A percentile compares a stretch with the other conserved stretches of the same genome.
phyloP scores from a whole-genome alignment of 2,888 invertebrate species.

The Chaetoderma sp. region DNA sequence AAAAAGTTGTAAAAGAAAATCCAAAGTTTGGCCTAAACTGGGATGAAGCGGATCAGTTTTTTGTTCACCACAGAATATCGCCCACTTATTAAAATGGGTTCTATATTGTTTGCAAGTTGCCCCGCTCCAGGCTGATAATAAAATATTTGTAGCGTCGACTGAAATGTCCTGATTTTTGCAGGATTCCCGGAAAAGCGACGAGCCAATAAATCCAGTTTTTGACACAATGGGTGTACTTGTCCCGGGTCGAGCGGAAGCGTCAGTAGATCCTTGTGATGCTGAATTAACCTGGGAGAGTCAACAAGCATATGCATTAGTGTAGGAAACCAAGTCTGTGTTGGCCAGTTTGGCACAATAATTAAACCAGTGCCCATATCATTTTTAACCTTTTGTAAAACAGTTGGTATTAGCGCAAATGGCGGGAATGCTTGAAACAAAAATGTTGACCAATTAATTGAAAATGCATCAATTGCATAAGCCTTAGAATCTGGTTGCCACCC shows the following conservation, averaged over 20 bases:
- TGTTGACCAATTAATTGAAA: constrained; percentile 5
- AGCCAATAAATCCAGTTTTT: neutral
- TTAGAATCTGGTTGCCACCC: constrained; percentile 14
- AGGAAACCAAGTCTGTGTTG: constrained; percentile 24
- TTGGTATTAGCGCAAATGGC: constrained; percentile 16
- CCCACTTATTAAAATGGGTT: neutral
- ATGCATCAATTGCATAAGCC: constrained; percentile 19
- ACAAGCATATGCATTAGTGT: constrained; percentile 5
- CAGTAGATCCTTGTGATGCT: neutral
- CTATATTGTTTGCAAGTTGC: neutral
- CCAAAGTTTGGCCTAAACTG: constrained; percentile 25
- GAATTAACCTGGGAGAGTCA: no score
- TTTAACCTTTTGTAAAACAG: constrained; percentile 20
- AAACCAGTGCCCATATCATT: constrained; percentile 11
- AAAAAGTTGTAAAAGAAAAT: constrained; percentile 26
- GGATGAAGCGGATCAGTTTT: neutral
- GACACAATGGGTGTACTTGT: neutral
- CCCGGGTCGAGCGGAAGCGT: neutral
- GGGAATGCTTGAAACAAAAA: constrained; percentile 23
- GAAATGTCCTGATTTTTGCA: neutral
- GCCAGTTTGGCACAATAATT: constrained; percentile 21
- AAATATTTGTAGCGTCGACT: neutral
- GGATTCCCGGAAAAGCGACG: neutral
- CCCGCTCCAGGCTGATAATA: neutral
- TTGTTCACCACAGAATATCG: neutral